Conservation (phyloP, 2,113 vertebrate species). For the Mastomys natalensis region DNA sequence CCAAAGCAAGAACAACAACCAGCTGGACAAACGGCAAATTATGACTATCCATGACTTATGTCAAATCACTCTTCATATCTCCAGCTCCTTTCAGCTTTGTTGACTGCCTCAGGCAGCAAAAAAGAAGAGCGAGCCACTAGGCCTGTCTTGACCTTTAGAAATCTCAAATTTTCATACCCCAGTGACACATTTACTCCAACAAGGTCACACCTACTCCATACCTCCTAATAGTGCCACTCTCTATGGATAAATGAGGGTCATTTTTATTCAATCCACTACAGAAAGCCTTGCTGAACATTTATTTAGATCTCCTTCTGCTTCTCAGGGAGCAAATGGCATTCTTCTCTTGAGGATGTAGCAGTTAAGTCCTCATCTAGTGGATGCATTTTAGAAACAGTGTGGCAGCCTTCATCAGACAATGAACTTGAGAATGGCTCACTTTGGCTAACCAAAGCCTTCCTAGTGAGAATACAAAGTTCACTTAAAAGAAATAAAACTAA, state of each 20-base stretch:
- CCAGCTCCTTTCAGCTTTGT: no score
- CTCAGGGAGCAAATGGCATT: no score
- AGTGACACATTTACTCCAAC: not conserved
- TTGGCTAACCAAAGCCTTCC: not conserved
- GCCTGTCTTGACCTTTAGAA: not conserved
- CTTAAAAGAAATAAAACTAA: not conserved
- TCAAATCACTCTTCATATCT: no score
- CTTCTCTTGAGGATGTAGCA: no score
- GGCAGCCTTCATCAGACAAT: not conserved
- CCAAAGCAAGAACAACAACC: no score
- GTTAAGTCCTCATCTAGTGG: not conserved
- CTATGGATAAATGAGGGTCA: not conserved
- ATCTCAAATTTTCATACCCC: not conserved
- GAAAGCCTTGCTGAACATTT: accelerated
- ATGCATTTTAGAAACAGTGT: not conserved
- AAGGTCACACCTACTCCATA: not conserved
- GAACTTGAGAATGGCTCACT: not conserved
- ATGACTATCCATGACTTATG: no score
- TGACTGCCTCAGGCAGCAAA: not conserved
- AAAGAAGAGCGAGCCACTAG: not conserved
- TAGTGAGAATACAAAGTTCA: not conserved
- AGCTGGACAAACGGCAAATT: no score
- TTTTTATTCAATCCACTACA: not conserved
- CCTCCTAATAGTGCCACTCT: not conserved
- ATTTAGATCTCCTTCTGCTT: not conserved